Base-by-base conservation (phyloP, 2,113 vertebrate species). In the Rutilus rutilus region DNA sequence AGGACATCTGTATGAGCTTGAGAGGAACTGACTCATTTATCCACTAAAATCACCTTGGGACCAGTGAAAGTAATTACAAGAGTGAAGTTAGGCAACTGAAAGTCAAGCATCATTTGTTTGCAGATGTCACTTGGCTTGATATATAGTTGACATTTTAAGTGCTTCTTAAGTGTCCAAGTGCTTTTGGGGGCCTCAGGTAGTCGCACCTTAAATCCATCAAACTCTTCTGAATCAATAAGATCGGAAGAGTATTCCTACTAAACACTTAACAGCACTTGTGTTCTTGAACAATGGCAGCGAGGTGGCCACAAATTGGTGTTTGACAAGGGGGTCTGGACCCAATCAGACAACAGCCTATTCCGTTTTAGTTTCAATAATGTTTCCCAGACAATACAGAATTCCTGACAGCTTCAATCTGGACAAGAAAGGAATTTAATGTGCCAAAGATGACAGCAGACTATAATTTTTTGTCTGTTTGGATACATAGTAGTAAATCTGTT, bases 301-400 rank as follows among this genome's bases (percentile, higher is more conserved):
- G 36, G 33, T 36, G 4, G 77, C 36, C 19, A 79, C 77, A 60
- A 36, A 59, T 60, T 62, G 36, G 33, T 79, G 57, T 45, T 25
- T 25, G 57, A 36, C 77, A 62, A 60, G 36, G 6, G 23, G 39
- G 12, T 62, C 77, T 79, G 77, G 77, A 79, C 36, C 77, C 77
- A 62, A 62, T 79, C 77, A 79, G 77, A 62, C 77, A 79, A 62
- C 77, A 79, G 33, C 21, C 77, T 36, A 62, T 79, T 62, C 36
- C 14, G 9, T 42, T 42, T 79, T 25, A 25, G 23, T 62, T 60
- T 79, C 23, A 62, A 2, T 62, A 42, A n/a, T 79, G 57, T 42
- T 79, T 79, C 23, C 57, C 77, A 79, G 54, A 79, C 57, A 60
- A 25, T 36, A 42, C 77, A 62, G 77, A 62, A 62, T 42, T 79